phyloP scores from a whole-genome alignment of 2,888 invertebrate species.

The Ectemnius lituratus region DNA sequence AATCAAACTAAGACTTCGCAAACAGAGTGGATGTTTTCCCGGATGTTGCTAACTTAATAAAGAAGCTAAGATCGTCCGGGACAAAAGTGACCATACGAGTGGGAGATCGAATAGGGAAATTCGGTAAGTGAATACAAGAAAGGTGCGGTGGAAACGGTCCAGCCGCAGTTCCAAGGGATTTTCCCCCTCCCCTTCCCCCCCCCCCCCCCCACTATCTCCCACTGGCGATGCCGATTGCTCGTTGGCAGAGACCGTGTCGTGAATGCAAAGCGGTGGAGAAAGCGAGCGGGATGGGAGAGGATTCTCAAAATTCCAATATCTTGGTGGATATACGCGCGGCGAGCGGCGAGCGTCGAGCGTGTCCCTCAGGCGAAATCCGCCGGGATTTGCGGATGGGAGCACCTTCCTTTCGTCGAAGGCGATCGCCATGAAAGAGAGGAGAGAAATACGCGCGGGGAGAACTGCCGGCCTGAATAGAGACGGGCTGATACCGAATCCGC shows the following conservation, averaged over 20 bases:
- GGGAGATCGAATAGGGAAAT: neutral
- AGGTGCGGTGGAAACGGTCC: constrained; percentile 12
- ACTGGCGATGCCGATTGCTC: no score
- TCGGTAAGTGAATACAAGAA: constrained; percentile 20
- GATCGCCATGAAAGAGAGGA: constrained; percentile 51
- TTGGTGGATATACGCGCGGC: constrained; percentile 24
- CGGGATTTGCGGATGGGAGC: constrained; percentile 48
- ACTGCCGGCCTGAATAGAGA: constrained; percentile 10
- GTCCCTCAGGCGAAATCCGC: constrained; percentile 40
- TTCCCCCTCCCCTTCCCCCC: neutral
- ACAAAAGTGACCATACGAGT: neutral
- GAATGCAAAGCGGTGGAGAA: constrained; percentile 31
- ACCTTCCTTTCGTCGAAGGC: constrained; percentile 60
- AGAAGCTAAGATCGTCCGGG: neutral
- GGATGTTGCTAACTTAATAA: neutral
- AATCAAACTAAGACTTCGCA: no score
- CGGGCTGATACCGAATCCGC: neutral
- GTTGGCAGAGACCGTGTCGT: constrained; percentile 11
- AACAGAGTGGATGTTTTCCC: neutral
- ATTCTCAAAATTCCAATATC: constrained; percentile 70
- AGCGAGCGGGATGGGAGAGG: constrained; percentile 29
- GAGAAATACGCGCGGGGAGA: constrained; percentile 20
- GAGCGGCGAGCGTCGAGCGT: constrained; percentile 41
- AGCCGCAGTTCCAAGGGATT: constrained; percentile 39
- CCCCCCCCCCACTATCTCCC: no score